Evolutionary conservation across 92 coral and sea anemone genomes (phyloP).

Genomic region (Siderastrea siderea): DNA sequence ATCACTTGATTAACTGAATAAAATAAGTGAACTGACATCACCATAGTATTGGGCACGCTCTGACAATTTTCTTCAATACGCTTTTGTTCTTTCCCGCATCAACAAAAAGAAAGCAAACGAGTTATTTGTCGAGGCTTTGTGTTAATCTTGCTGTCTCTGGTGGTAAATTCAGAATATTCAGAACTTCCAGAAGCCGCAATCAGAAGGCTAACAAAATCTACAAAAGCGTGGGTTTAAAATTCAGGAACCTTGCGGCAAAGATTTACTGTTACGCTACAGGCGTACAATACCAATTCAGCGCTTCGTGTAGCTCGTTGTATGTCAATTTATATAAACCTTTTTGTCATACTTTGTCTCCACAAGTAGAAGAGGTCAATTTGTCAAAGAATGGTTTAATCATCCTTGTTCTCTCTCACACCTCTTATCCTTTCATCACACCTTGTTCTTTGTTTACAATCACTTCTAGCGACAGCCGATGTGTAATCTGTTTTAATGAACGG

Average conservation of each 20-base stretch:
- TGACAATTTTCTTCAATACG: slow-evolving; percentile 25
- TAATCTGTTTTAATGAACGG: background rate
- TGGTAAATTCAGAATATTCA: background rate
- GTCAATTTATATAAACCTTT: background rate
- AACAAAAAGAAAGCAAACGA: slow-evolving; percentile 23
- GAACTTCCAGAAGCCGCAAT: background rate
- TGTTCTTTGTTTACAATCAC: slow-evolving; percentile 16
- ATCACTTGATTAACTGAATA: slow-evolving; percentile 26
- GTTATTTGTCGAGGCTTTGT: slow-evolving; percentile 6
- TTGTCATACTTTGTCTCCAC: background rate
- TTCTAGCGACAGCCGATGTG: background rate
- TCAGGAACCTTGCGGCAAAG: background rate
- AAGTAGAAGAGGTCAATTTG: background rate
- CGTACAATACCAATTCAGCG: background rate
- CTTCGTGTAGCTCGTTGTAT: slow-evolving; percentile 10
- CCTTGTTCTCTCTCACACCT: background rate
- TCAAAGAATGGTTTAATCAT: slow-evolving; percentile 13
- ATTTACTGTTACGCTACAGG: slow-evolving; percentile 15
- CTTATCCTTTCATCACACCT: slow-evolving; percentile 22
- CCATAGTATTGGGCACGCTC: slow-evolving; percentile 33
- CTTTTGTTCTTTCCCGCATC: slow-evolving; percentile 28
- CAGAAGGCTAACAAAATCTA: background rate
- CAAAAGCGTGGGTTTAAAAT: background rate
- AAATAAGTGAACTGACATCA: slow-evolving; percentile 14
- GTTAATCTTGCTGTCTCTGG: slow-evolving; percentile 1